A percentile compares a stretch with the other conserved stretches of the same genome.
These are phyloP conservation scores for Mechanitis messenoides DNA, from an alignment of 2,888 invertebrate genomes.

Conservation along the genomic window DNA sequence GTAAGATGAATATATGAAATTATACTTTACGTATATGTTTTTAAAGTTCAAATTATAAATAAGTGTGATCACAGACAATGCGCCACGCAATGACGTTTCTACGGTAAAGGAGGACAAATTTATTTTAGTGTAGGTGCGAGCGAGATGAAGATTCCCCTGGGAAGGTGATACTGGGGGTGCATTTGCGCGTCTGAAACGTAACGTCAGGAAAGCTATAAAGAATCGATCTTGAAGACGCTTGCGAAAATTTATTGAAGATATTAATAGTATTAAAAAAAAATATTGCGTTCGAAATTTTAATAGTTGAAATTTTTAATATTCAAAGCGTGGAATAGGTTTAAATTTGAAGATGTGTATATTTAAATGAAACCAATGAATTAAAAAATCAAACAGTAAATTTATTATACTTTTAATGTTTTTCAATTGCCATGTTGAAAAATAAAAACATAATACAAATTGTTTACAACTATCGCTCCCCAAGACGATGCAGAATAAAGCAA, in stretches of 20 bases:
- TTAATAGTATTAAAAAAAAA: constrained; percentile 11
- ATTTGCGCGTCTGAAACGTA: constrained; percentile 56
- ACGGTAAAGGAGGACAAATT: constrained; percentile 46
- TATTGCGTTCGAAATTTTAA: too few relatives aligned
- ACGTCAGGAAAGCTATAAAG: constrained; percentile 55
- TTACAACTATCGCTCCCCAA: too few relatives aligned
- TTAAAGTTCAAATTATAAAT: constrained; percentile 42
- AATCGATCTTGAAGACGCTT: constrained; percentile 70
- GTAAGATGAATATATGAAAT: constrained; percentile 31
- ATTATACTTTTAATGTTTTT: too few relatives aligned
- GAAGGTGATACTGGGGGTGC: constrained; percentile 63
- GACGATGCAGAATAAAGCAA: neutral
- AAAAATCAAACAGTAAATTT: too few relatives aligned
- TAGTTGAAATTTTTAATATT: too few relatives aligned
- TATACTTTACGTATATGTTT: constrained; percentile 34
- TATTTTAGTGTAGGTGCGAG: constrained; percentile 37
- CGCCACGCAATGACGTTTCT: constrained; percentile 75
- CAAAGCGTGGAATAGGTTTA: too few relatives aligned
- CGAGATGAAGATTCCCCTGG: constrained; percentile 46
- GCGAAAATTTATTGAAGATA: constrained; percentile 29
- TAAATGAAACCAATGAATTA: too few relatives aligned
- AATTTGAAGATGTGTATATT: too few relatives aligned
- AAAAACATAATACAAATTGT: too few relatives aligned
- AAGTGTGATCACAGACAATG: constrained; percentile 55
- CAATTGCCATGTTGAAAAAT: too few relatives aligned